Evolutionary conservation across 1,140 invertebrate genomes (phyloP).

Genomic region (Vanessa tameamea): DNA sequence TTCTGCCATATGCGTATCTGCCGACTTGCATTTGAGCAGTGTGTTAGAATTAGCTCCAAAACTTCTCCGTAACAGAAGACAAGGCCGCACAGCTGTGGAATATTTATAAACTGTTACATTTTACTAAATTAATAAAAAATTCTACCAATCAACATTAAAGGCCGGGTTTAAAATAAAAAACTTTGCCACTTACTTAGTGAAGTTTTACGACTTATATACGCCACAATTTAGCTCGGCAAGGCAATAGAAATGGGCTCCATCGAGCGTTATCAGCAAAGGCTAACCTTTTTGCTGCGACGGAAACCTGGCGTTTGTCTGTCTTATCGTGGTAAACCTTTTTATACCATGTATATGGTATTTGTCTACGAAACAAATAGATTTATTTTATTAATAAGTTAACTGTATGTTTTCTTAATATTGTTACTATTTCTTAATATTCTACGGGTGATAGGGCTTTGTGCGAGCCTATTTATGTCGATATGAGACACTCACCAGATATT

Average conservation of each 20-base stretch:
- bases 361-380: not conserved
- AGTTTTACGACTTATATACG: slow-evolving; percentile 13
- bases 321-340: slow-evolving; percentile 29
- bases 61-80: too few relatives aligned
- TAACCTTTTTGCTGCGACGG: slow-evolving; percentile 43
- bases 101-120: not conserved
- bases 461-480: too few relatives aligned
- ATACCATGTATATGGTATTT: not conserved
- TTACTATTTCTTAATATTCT: too few relatives aligned
- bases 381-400: too few relatives aligned
- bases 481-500: too few relatives aligned
- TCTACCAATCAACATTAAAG: not conserved
- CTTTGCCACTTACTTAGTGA: not conserved
- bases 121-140: not conserved
- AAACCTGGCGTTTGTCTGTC: slow-evolving; percentile 38
- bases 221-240: slow-evolving; percentile 28
- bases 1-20: too few relatives aligned
- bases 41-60: too few relatives aligned
- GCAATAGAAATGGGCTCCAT: slow-evolving; percentile 28
- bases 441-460: too few relatives aligned
- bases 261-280: slow-evolving; percentile 39
- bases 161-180: not conserved
- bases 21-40: too few relatives aligned
- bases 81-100: too few relatives aligned
- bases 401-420: too few relatives aligned